Conservation (phyloP, 37 sponge, comb jelly and placozoan genomes). For the Eunapius fragilis region DNA sequence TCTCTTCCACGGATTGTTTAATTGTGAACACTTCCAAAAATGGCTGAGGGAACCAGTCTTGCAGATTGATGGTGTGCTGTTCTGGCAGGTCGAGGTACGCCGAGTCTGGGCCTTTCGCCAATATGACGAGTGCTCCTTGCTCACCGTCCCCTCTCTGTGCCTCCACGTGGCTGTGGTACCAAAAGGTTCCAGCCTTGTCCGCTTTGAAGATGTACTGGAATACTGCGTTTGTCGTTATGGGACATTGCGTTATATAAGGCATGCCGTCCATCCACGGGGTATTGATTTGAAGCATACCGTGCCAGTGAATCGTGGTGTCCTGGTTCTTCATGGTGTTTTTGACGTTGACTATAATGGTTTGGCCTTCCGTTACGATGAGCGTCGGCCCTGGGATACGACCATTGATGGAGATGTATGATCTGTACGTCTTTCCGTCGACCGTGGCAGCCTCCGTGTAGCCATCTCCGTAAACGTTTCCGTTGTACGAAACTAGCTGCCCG, state of each 20-base stretch:
- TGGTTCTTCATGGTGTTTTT: conserved; percentile 49
- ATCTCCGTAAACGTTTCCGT: background rate
- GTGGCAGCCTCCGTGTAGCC: conserved; percentile 50
- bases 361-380: conserved; percentile 46
- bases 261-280: conserved; percentile 87
- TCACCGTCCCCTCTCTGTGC: conserved; percentile 68
- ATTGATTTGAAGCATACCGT: conserved; percentile 72
- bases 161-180: conserved; percentile 84
- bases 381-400: conserved; percentile 77
- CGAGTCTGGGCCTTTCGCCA: conserved; percentile 4
- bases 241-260: conserved; percentile 73
- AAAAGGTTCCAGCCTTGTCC: conserved; percentile 71
- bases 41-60: conserved; percentile 51
- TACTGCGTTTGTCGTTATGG: conserved; percentile 57
- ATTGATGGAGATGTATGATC: conserved; percentile 59
- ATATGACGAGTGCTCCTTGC: conserved; percentile 72
- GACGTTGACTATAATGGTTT: conserved; percentile 59
- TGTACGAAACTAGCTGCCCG: background rate
- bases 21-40: conserved; percentile 34
- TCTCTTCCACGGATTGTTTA: conserved; percentile 18
- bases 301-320: conserved; percentile 78
- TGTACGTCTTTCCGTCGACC: conserved; percentile 65
- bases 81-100: conserved; percentile 51
- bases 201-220: conserved; percentile 68
- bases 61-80: conserved; percentile 48